Evolutionary conservation across 2,113 vertebrate genomes (phyloP), one percentile per base, ranked within the genome.

Genomic region (Myrmecobius fasciatus): DNA sequence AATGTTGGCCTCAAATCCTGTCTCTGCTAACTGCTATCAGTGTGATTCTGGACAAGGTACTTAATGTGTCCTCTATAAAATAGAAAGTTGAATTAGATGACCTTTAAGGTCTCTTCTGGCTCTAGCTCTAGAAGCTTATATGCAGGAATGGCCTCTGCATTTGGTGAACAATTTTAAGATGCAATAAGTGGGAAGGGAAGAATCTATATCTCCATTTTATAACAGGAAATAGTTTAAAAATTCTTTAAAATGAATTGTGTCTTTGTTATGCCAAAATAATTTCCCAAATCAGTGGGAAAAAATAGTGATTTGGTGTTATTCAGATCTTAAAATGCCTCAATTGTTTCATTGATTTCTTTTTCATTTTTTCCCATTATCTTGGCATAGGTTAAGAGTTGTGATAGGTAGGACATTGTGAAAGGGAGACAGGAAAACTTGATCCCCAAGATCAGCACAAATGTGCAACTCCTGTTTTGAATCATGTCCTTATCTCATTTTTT

Each of bases 221-320:
- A 60, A 53, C 10, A 49, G n/a, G 67, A 43, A 43, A 83, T 43
- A 43, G 67, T 4, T 36, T n/a, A 75, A 43, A 83, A 43, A 75
- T 17, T 1, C n/a, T 89, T 88, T 92, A 46, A 20, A 51, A 83
- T 92, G 89, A 83, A 95, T 25, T 91, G 0, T 56, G 53, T 26
- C 48, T 36, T 53, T 3, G 88, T 28, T n/a, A 93, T 91, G 20
- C 4, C 52, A 92, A 75, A 91, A 52, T 25, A 93, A 90, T 2
- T 91, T 91, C 20, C 14, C n/a, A 92, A 89, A 93, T 46, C 52
- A 88, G 52, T 97, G 52, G 52, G 60, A 14, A 93, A 36, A 93
- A 91, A 90, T 48, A 3, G 25, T 83, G 67, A 90, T 92, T 97
- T 92, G 26, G 0, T 89, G 49, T 91, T 90, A 54, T 46, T 46